These are phyloP conservation scores for Erythrocercus mccallii DNA, from an alignment of 2,113 vertebrate species.

Conservation along the genomic window DNA sequence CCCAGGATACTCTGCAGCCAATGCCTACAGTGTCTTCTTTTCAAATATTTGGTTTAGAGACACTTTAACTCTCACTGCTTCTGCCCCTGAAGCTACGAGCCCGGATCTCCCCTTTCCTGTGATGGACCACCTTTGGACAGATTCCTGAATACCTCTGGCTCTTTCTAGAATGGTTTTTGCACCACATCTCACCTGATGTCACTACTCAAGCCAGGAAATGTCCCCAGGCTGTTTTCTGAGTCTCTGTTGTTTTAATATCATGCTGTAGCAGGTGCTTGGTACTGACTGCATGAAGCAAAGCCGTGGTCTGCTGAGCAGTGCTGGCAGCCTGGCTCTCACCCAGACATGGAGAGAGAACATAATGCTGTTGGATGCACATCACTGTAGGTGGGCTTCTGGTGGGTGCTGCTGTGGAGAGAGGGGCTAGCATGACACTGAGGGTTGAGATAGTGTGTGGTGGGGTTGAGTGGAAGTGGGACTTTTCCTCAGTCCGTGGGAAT, in stretches of 20 bases:
- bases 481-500: background rate
- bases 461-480: background rate
- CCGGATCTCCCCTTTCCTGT: background rate
- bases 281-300: background rate
- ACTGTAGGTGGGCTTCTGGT: background rate
- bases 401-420: background rate
- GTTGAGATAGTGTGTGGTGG: background rate
- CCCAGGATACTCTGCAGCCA: background rate
- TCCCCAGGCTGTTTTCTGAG: background rate
- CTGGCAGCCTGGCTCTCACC: background rate
- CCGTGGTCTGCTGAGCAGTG: background rate
- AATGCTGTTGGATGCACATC: background rate
- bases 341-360: rapidly evolving
- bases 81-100: background rate
- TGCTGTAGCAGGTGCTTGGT: background rate
- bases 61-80: background rate
- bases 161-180: background rate
- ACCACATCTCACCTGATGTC: background rate
- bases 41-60: background rate
- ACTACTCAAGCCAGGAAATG: background rate
- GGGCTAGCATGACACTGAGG: background rate
- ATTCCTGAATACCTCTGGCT: background rate
- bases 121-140: background rate
- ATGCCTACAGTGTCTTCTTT: background rate
- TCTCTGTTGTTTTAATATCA: background rate